Evolutionary conservation across 2,113 vertebrate species (phyloP).

Genomic region (Anolis carolinensis): DNA sequence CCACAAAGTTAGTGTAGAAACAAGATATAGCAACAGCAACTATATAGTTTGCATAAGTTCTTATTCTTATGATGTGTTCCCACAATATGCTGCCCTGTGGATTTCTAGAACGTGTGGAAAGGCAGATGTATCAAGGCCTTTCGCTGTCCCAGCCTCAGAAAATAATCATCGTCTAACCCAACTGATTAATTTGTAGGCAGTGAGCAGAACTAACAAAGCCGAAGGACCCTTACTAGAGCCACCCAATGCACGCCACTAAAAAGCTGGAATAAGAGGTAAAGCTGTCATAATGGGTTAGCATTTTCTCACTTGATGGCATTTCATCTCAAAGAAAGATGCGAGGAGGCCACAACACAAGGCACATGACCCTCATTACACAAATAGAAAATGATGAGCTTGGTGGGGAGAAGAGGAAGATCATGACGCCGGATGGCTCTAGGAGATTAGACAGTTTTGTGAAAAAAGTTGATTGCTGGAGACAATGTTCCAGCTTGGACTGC

Average conservation of each 20-base stretch:
- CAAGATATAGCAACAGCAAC: not conserved
- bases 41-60: not conserved
- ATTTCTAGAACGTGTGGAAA: not conserved
- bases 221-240: conserved; percentile 62
- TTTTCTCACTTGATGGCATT: conserved; percentile 46
- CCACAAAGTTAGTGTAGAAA: not conserved
- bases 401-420: not conserved
- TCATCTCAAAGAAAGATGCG: conserved; percentile 38
- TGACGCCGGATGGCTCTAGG: not conserved
- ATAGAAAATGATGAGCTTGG: conserved; percentile 20
- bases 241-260: conserved; percentile 56
- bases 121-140: not conserved
- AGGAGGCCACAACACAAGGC: not conserved
- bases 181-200: conserved; percentile 67
- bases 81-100: not conserved
- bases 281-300: conserved; percentile 62
- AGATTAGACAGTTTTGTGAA: not conserved
- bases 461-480: not conserved
- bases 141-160: conserved; percentile 31
- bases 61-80: not conserved
- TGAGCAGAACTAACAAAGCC: conserved; percentile 59
- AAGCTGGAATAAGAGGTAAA: conserved; percentile 63
- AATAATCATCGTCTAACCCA: conserved; percentile 57
- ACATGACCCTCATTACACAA: accelerated
- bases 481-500: conserved; percentile 40